Evolutionary conservation across 2,113 vertebrate species (phyloP).

Genomic region (Urocynchramus pylzowi): DNA sequence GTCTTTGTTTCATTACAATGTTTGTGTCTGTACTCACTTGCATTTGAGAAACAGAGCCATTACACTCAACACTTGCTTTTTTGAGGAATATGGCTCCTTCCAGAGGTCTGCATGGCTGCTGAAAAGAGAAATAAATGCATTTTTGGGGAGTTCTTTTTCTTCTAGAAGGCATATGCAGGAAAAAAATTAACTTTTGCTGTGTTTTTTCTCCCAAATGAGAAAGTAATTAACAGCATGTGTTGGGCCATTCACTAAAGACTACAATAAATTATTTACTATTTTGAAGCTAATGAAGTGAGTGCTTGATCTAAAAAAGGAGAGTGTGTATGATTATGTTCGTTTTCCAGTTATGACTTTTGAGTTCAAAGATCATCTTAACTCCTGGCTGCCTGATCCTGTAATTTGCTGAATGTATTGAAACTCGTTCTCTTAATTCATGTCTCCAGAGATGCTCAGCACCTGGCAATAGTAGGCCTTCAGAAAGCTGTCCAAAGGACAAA

Average conservation of each 20-base stretch:
- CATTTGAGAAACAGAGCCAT: background rate
- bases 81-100: background rate
- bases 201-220: conserved; percentile 17
- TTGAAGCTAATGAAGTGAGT: conserved; percentile 12
- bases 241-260: background rate
- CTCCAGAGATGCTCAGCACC: background rate
- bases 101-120: background rate
- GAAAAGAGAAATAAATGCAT: background rate
- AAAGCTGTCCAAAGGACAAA: background rate
- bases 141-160: background rate
- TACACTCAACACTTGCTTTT: background rate
- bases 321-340: background rate
- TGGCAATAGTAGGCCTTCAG: background rate
- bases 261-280: background rate
- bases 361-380: conserved; percentile 8
- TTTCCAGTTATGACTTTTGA: background rate
- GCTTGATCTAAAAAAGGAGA: background rate
- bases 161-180: background rate
- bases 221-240: conserved; percentile 43
- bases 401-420: background rate
- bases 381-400: background rate
- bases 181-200: background rate
- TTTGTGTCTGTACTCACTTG: background rate
- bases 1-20: background rate
- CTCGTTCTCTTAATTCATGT: background rate